Evolutionary conservation across 2,888 invertebrate species (phyloP).

Genomic region (Lamproptera curius): DNA sequence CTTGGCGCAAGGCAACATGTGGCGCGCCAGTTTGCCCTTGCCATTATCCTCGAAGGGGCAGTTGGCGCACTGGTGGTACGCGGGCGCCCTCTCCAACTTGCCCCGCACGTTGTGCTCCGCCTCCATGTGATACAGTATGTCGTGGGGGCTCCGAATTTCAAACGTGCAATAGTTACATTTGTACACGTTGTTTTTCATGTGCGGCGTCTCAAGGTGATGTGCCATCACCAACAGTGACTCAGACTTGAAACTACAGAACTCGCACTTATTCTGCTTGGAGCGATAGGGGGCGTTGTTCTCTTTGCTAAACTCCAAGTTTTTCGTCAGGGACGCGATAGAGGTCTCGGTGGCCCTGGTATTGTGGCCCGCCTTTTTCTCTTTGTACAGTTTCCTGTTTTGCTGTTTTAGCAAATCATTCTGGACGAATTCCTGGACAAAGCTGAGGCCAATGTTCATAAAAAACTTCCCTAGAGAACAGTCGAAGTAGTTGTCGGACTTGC

Average conservation of each 20-base stretch:
- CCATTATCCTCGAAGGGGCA: conserved; percentile 97
- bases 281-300: conserved; percentile 90
- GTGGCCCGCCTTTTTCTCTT: conserved; percentile 79
- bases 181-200: conserved; percentile 92
- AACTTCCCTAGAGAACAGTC: conserved; percentile 93
- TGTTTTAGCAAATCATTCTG: conserved; percentile 94
- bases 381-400: conserved; percentile 90
- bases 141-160: conserved; percentile 90
- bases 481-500: conserved; percentile 85
- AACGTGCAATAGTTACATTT: conserved; percentile 91
- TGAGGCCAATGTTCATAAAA: conserved; percentile 93
- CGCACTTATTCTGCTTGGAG: conserved; percentile 88
- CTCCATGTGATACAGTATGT: conserved; percentile 95
- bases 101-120: conserved; percentile 91
- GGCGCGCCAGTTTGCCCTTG: conserved; percentile 92
- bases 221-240: conserved; percentile 91
- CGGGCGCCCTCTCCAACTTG: conserved; percentile 89
- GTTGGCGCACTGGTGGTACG: conserved; percentile 94
- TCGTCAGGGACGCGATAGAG: conserved; percentile 89
- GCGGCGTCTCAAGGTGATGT: conserved; percentile 93
- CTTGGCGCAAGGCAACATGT: conserved; percentile 91
- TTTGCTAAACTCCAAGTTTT: conserved; percentile 91
- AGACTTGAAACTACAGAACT: conserved; percentile 93
- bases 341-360: conserved; percentile 83
- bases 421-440: conserved; percentile 94